phyloP scores from a whole-genome alignment of 2,113 vertebrate genomes.

The Copsychus sechellarum region DNA sequence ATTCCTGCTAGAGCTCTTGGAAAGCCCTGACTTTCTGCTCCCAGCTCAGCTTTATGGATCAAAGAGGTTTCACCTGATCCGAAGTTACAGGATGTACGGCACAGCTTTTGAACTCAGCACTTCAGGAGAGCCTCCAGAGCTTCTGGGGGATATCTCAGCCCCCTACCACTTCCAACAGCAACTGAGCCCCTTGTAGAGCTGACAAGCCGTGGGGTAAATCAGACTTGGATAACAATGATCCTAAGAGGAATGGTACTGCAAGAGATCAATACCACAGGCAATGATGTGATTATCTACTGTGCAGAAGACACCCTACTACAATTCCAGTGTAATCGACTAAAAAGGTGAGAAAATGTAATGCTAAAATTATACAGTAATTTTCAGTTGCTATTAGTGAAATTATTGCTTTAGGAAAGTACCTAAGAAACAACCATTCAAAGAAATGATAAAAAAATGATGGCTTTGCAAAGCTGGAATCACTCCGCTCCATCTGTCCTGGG shows the following conservation, averaged over 20 bases:
- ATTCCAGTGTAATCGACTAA: neutral
- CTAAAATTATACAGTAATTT: conserved; percentile 52
- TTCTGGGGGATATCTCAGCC: neutral
- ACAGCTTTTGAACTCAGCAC: fast-evolving
- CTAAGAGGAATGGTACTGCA: neutral
- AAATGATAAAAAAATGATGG: neutral
- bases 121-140: neutral
- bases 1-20: neutral
- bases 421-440: neutral
- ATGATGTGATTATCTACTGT: neutral
- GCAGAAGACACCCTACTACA: conserved; percentile 12
- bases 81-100: fast-evolving
- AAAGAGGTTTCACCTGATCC: neutral
- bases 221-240: neutral
- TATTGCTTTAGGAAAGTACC: conserved; percentile 37
- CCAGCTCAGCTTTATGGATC: neutral
- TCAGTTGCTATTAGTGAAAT: conserved; percentile 26
- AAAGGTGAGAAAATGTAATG: conserved; percentile 34
- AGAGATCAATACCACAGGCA: neutral
- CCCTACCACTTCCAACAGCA: neutral
- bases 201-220: neutral
- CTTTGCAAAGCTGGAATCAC: neutral
- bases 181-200: neutral
- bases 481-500: neutral
- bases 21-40: neutral